Conservation (phyloP, 2,113 vertebrate genomes). For the Corythoichthys haematopterus region DNA sequence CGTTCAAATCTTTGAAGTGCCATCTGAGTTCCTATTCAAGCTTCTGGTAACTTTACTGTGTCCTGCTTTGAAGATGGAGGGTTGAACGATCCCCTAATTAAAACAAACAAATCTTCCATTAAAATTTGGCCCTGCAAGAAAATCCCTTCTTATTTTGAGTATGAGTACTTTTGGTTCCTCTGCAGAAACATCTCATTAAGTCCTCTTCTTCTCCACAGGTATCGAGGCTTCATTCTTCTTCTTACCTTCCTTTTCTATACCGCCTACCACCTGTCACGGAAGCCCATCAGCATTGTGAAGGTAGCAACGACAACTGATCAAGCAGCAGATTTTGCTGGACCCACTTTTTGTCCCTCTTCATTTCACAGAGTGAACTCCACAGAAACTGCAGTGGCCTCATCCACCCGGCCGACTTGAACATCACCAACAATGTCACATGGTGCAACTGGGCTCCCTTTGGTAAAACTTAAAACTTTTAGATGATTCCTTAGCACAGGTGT, state of each 20-base stretch:
- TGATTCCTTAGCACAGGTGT: too few species aligned
- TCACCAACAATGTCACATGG: constrained; percentile 81
- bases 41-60: neutral
- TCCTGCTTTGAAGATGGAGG: neutral
- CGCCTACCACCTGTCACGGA: constrained; percentile 91
- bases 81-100: neutral
- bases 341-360: neutral
- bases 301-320: constrained; percentile 53
- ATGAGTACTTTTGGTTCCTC: neutral
- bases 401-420: constrained; percentile 61
- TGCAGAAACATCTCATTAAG: neutral
- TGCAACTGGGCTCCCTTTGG: constrained; percentile 93
- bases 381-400: constrained; percentile 80
- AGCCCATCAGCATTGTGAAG: constrained; percentile 97
- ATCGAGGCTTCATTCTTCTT: constrained; percentile 81
- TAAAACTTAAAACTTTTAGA: constrained; percentile 60
- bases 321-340: neutral
- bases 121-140: neutral
- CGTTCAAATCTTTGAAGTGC: too few species aligned
- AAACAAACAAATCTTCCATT: neutral
- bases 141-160: neutral
- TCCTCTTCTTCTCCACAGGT: constrained; percentile 68
- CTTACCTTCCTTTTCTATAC: constrained; percentile 92
- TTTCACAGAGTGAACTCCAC: constrained; percentile 84
- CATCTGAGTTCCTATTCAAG: too few species aligned